phyloP scores from a whole-genome alignment of 1,140 invertebrate genomes.

The Drosophila arawakana region DNA sequence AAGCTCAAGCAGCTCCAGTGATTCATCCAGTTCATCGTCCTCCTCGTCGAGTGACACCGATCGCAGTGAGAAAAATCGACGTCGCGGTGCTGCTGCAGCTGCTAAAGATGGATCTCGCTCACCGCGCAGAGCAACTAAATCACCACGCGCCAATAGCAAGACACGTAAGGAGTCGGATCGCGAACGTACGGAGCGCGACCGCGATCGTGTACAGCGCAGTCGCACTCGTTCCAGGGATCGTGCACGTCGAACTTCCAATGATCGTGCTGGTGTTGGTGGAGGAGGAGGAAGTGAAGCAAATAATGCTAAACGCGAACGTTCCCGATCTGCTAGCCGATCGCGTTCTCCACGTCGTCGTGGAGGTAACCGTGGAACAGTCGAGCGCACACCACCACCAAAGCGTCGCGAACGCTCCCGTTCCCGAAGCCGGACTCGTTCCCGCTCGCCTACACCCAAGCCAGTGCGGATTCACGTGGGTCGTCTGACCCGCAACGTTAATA shows the following conservation, averaged over 20 bases:
- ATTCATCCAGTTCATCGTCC: conserved; percentile 86
- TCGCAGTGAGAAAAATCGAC: conserved; percentile 70
- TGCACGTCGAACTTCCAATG: conserved; percentile 55
- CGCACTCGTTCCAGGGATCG: conserved; percentile 47
- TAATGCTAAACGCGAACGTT: conserved; percentile 68
- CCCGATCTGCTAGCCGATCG: conserved; percentile 68
- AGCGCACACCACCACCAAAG: conserved; percentile 69
- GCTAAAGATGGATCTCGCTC: conserved; percentile 77
- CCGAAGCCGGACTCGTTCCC: conserved; percentile 89
- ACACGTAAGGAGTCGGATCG: conserved; percentile 68
- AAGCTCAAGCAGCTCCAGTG: conserved; percentile 90
- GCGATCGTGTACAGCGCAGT: conserved; percentile 51
- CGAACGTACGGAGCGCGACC: conserved; percentile 56
- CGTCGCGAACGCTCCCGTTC: conserved; percentile 86
- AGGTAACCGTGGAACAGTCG: conserved; percentile 69
- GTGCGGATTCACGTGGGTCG: conserved; percentile 97
- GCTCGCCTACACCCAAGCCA: conserved; percentile 93
- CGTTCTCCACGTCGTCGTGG: conserved; percentile 71
- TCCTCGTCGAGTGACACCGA: conserved; percentile 86
- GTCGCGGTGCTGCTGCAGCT: conserved; percentile 84
- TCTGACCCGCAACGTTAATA: conserved; percentile 95
- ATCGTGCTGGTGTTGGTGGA: conserved; percentile 25
- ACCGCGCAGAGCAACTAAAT: conserved; percentile 85
- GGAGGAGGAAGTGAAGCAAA: conserved; percentile 46
- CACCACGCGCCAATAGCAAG: conserved; percentile 60